Evolutionary conservation across 1,140 invertebrate genomes (phyloP), one percentile per base, ranked within the genome.

Genomic region (Eciton burchellii): DNA sequence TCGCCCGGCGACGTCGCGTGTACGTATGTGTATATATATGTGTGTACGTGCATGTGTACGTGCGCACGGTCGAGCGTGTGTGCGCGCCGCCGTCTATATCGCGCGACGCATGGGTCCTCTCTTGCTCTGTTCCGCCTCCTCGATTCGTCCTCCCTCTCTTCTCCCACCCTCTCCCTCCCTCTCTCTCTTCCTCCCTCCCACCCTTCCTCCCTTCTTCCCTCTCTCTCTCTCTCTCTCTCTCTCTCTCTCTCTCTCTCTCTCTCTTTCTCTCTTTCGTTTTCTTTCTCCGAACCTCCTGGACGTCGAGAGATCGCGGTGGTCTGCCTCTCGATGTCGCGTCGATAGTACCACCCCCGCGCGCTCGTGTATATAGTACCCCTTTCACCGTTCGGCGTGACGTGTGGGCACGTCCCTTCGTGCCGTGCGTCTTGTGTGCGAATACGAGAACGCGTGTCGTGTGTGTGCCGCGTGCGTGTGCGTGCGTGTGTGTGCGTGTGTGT

Each of bases 391-490:
- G 72, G 47, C 71, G 65, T 71, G 77, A 66, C 49, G 76, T 86
- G 62, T 62, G 72, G 63, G 70, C 57, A 63, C 83, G 63, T 77
- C 71, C 65, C 62, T 63, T 60, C 65, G 45, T 57, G 45, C 66
- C 60, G 82, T 86, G 66, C 24, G 56, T 59, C 65, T 26, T 83
- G 63, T 66, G 54, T 62, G 43, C n/a, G 57, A 62, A 84, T 57
- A 72, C 59, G 74, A n/a, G n/a, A n/a, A n/a, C 79, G 41, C 63
- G 66, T 60, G 54, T 68, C 74, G 73, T 54, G 59, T 83, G 68
- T 74, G 45, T 72, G 19, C 24, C 16, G 12, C 26, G 16, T 47
- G 11, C 12, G 5, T 16, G 14, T 26, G 19, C 16, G 41, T 49
- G 11, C n/a, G 24, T 24, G 47, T 29, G 35, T 74, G 60, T 52